phyloP scores from a whole-genome alignment of 2,797 vertebrate species.

The Fundulus diaphanus region DNA sequence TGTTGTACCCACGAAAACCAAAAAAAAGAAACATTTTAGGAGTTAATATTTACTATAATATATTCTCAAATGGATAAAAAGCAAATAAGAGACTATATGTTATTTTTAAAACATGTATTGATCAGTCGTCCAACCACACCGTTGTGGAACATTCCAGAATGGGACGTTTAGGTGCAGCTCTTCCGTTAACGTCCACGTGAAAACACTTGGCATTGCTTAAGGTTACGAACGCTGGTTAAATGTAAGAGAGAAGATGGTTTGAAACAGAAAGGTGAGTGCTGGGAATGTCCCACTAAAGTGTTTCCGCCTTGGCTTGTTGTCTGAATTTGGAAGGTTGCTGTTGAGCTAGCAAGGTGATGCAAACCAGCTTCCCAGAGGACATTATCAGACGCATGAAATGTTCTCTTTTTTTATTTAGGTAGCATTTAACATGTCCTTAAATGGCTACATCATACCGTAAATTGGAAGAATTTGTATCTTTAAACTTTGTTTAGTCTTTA shows the following conservation, averaged over 20 bases:
- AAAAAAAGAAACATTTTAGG: not conserved
- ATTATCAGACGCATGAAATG: not conserved
- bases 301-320: not conserved
- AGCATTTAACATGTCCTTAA: not conserved
- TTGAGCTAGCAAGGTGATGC: not conserved
- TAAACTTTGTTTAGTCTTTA: not conserved
- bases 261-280: conserved; percentile 29
- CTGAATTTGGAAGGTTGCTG: not conserved
- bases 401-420: not conserved
- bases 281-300: not conserved
- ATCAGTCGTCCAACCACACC: not conserved
- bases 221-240: fast-evolving
- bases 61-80: not conserved
- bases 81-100: not conserved
- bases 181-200: conserved; percentile 40
- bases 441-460: not conserved
- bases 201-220: conserved; percentile 31
- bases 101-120: not conserved
- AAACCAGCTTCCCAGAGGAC: not conserved
- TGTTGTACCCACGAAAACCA: not conserved
- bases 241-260: not conserved
- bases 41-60: not conserved
- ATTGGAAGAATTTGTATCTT: not conserved
- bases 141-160: conserved; percentile 36
- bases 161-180: conserved; percentile 22